These are phyloP conservation scores for Brachionus sp. DNA, from an alignment of 1,140 invertebrate genomes.

Conservation along the genomic window DNA sequence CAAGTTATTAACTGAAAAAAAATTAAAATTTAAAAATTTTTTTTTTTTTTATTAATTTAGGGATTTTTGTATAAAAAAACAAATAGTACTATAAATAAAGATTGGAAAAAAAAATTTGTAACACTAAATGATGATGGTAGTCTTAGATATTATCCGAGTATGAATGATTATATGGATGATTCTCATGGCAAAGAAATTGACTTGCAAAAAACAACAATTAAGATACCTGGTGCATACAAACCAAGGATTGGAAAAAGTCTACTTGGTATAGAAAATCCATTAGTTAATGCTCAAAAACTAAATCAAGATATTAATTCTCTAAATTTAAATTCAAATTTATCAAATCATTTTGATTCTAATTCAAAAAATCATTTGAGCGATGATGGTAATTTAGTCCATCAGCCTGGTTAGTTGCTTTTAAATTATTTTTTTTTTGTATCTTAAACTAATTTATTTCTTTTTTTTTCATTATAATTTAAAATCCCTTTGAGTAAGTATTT, in stretches of 20 bases:
- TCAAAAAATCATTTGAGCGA: neutral
- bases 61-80: conserved; percentile 93
- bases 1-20: conserved; percentile 62
- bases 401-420: conserved; percentile 20
- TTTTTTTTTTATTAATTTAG: conserved; percentile 48
- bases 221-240: conserved; percentile 73
- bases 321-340: conserved; percentile 11
- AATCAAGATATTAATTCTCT: conserved; percentile 24
- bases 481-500: conserved; percentile 8
- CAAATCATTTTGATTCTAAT: conserved; percentile 29
- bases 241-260: conserved; percentile 40
- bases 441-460: neutral
- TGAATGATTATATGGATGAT: conserved; percentile 97
- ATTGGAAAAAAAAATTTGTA: conserved; percentile 99
- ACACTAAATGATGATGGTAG: conserved; percentile 86
- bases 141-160: conserved; percentile 88
- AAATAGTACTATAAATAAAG: conserved; percentile 88
- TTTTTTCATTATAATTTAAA: neutral
- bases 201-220: conserved; percentile 90
- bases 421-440: neutral
- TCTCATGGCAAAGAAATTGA: conserved; percentile 93
- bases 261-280: neutral
- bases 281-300: neutral
- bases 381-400: neutral
- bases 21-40: neutral